Base-by-base conservation (phyloP, 2,888 invertebrate genomes). In the Boloria euphrosyne region DNA sequence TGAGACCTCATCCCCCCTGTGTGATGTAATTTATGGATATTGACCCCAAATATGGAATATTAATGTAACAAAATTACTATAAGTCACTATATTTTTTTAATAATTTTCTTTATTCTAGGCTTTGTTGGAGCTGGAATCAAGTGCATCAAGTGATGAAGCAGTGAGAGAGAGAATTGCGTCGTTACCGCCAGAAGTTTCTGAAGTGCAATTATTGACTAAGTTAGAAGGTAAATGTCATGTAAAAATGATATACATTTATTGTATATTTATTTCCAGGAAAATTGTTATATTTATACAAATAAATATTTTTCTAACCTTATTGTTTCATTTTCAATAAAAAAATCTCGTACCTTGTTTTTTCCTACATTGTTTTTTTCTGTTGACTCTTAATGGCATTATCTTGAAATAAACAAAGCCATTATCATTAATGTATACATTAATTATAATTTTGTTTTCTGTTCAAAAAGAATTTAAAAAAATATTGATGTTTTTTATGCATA, bases 161-260 rank as follows among this genome's bases (percentile, higher is more conserved):
- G 97, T 98, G 1, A 92, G 99, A 73, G 98, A 98, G 84, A 95
- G 96, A 81, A 99, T 99, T 75, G 98, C 98, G 0, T 97, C 97
- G 66, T 93, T 99, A 62, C 99, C 99, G 0, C 96, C 97, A 58
- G 98, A 98, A 92, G 98, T 99, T 3, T 98, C 98, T 0, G 98
- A 99, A 93, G 95, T 97, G 4, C 95, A 95, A 74, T 94, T 96
- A 79, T 94, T 99, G 67, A 94, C 95, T 74, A 98, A 98, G 93
- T 93, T 98, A 76, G 95, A 96, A 94, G 97, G 96, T 96, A 92
- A 89, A 72, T 79, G 54, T 51, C 54, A 17, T 54, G 50, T 47
- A 54, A 60, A 53, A 38, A 49, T 59, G 62, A 60, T 63, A 63
- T 63, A 65, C 51, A 43, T 47, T 16, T 61, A 51, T 60, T 61